Evolutionary conservation across 2,888 invertebrate genomes (phyloP), one percentile per base, ranked within the genome.

Genomic region (Noctua comes): DNA sequence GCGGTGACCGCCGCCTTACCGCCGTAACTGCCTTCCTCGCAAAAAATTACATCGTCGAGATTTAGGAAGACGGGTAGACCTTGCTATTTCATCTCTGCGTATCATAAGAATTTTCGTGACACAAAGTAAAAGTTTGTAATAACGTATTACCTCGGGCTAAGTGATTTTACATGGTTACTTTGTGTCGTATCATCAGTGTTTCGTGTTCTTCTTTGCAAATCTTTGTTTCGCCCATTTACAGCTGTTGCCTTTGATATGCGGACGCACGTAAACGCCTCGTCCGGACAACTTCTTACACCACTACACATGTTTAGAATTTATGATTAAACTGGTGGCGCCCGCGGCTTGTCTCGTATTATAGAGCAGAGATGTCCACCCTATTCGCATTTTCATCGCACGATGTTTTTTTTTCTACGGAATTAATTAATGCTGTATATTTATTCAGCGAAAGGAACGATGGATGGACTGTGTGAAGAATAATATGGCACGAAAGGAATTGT

Each of bases 1-100:
- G 90, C 92, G 90, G 90, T 88, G 85, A 87, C 86, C 82, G 86
- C 48, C 66, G 73, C 64, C 68, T 68, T 43, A 68, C 81, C 51
- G 74, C 65, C 73, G 54, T 62, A 54, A 62, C 51, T 51, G 79
- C 65, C 73, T 65, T 68, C 27, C 24, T 24, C 27, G 64, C 77
- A 77, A 88, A 87, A 86, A 88, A 85, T 73, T 65, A 79, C 74
- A 59, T 69, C 73, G 62, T 68, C 24, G 40, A 79, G 78, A 86
- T 82, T 84, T 73, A 74, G 43, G 54, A 77, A 74, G 62, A 76
- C 51, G 73, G 43, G 65, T 71, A 76, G 57, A 78, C 57, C 70
- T 54, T 65, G 54, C 64, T 66, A 78, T 86, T 70, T 77, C 40
- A 75, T 78, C 70, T 72, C 48, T 54, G 40, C 71, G 21, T 65